These are phyloP conservation scores for Porites rus DNA, from an alignment of 92 coral and sea anemone species.

Conservation along the genomic window DNA sequence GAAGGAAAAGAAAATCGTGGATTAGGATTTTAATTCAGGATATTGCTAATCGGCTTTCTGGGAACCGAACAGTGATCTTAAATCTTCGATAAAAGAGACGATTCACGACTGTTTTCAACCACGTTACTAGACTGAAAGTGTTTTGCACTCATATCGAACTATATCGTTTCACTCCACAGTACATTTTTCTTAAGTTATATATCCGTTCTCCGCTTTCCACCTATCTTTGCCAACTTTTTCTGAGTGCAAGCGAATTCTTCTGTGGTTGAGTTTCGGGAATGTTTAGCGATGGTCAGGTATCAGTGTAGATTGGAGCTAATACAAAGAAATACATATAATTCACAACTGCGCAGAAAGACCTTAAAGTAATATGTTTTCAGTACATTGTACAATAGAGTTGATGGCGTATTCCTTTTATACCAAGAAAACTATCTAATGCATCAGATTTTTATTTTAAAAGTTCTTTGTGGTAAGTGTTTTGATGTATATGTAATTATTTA, in stretches of 20 bases:
- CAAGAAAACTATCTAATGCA: slow-evolving; percentile 40
- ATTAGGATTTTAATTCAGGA: no score
- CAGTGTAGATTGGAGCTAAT: not conserved
- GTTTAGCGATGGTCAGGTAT: slow-evolving; percentile 8
- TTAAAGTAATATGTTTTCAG: slow-evolving; percentile 14
- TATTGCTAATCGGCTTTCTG: no score
- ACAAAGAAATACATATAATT: slow-evolving; percentile 15
- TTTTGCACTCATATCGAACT: not conserved
- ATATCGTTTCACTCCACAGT: no score
- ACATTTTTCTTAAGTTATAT: no score
- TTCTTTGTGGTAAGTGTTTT: slow-evolving; percentile 25
- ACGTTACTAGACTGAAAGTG: not conserved
- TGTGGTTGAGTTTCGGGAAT: not conserved
- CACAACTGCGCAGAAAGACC: not conserved
- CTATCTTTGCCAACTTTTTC: not conserved
- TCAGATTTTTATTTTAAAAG: slow-evolving; percentile 51
- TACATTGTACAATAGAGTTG: slow-evolving; percentile 31
- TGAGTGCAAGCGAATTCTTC: not conserved
- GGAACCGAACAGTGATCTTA: no score
- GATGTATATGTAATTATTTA: slow-evolving; percentile 47
- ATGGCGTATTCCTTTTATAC: slow-evolving; percentile 37
- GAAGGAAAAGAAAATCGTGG: no score
- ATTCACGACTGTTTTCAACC: not conserved
- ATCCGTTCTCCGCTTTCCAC: not conserved
- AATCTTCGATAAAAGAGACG: no score